phyloP scores from a whole-genome alignment of 2,888 invertebrate genomes.

The Zele albiditarsus region DNA sequence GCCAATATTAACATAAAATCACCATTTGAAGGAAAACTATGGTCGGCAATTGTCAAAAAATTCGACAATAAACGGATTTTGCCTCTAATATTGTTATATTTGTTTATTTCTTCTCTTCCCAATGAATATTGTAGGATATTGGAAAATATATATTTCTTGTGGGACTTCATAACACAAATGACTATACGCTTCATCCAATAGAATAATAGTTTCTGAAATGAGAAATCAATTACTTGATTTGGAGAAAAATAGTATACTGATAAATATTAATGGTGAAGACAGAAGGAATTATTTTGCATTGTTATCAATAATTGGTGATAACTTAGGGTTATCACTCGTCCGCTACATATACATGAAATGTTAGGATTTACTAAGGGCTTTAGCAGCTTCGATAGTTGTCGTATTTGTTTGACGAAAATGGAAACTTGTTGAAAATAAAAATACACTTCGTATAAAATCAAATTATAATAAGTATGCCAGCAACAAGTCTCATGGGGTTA shows the following conservation, averaged over 20 bases:
- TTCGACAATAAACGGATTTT: not conserved
- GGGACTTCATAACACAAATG: not conserved
- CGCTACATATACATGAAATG: constrained; percentile 2
- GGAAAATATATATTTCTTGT: constrained; percentile 5
- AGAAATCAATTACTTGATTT: not conserved
- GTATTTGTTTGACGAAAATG: not conserved
- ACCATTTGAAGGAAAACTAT: not conserved
- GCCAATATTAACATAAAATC: no score
- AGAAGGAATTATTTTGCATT: not conserved
- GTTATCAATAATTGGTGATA: constrained; percentile 11
- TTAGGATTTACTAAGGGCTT: not conserved
- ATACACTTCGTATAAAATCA: not conserved
- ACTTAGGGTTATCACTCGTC: no score
- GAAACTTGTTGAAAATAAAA: not conserved
- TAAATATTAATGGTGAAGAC: not conserved
- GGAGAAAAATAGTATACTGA: not conserved
- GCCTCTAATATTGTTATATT: not conserved
- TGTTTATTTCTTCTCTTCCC: not conserved
- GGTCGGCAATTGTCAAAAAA: no score
- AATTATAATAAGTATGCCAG: not conserved
- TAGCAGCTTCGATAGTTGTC: not conserved
- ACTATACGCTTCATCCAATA: not conserved
- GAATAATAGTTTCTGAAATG: not conserved
- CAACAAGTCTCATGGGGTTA: not conserved
- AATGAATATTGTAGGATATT: not conserved